Evolutionary conservation across 92 coral and sea anemone species (phyloP).

Genomic region (Ricordea florida): DNA sequence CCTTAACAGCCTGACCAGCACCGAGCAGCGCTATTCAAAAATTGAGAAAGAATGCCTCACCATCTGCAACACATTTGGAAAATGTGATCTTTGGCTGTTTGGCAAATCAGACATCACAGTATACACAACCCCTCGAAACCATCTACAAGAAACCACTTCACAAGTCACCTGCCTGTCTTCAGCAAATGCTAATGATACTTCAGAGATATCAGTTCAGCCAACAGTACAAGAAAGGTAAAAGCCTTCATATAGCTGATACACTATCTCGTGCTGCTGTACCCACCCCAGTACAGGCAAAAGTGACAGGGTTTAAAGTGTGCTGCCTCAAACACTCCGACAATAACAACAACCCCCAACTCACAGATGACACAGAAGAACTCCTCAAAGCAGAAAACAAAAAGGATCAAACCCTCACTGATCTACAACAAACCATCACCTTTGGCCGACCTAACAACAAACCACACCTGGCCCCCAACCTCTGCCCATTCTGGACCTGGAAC

Average conservation of each 20-base stretch:
- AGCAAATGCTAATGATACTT: conserved; percentile 54
- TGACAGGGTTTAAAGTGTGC: conserved; percentile 62
- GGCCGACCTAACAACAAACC: conserved; percentile 23
- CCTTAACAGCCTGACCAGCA: conserved; percentile 45
- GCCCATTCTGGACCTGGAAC: conserved; percentile 26
- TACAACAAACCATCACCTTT: background rate
- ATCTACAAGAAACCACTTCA: conserved; percentile 47
- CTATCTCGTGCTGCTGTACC: conserved; percentile 50
- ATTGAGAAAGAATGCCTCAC: conserved; percentile 58
- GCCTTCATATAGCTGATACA: conserved; percentile 52
- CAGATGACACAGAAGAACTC: conserved; percentile 14
- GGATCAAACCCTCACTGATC: background rate
- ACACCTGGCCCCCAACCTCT: background rate
- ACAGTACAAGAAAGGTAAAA: conserved; percentile 39
- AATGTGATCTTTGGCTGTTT: conserved; percentile 56
- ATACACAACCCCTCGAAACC: conserved; percentile 50
- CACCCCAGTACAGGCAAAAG: conserved; percentile 38
- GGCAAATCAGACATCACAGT: conserved; percentile 49
- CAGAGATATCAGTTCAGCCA: conserved; percentile 41
- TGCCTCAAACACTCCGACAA: background rate
- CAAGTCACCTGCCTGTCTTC: conserved; percentile 53
- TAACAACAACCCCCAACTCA: conserved; percentile 21
- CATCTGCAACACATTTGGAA: conserved; percentile 54
- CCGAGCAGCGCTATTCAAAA: conserved; percentile 50
- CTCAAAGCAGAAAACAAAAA: conserved; percentile 15